phyloP scores from a whole-genome alignment of 2,113 vertebrate genomes.

The Zingel zingel region DNA sequence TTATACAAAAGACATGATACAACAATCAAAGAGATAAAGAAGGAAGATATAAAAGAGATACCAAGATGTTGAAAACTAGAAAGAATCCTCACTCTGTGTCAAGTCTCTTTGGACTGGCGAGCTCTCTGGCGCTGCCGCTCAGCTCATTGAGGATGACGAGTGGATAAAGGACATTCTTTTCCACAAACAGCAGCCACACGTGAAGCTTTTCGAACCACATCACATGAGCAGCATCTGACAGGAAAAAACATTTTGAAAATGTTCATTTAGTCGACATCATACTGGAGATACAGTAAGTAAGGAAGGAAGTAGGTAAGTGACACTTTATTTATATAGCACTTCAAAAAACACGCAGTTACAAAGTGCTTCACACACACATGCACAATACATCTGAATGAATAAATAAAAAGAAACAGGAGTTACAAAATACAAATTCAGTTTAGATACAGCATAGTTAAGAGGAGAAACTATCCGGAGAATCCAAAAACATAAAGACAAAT shows the following conservation, averaged over 20 bases:
- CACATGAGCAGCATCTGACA: slow-evolving; percentile 93
- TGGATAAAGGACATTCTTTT: slow-evolving; percentile 97
- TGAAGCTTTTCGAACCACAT: slow-evolving; percentile 99
- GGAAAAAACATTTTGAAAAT: neutral
- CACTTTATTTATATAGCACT: no score
- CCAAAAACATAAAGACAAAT: neutral
- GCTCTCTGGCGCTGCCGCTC: slow-evolving; percentile 93
- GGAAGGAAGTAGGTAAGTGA: no score
- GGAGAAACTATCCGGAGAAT: neutral
- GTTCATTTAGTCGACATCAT: neutral
- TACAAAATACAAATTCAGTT: no score
- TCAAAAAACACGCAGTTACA: no score
- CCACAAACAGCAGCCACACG: slow-evolving; percentile 96
- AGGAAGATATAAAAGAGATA: no score
- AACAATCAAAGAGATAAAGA: neutral
- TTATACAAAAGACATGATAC: neutral
- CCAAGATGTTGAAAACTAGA: no score
- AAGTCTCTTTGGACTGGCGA: slow-evolving; percentile 95
- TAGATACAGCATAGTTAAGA: neutral
- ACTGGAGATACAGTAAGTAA: neutral
- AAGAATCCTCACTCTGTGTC: slow-evolving; percentile 87
- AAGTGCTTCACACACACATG: no score
- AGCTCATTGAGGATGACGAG: slow-evolving; percentile 97
- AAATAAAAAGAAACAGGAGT: no score
- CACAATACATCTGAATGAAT: no score